These are phyloP conservation scores for Falcaria lacertinaria DNA, from an alignment of 2,888 invertebrate species.

Conservation along the genomic window DNA sequence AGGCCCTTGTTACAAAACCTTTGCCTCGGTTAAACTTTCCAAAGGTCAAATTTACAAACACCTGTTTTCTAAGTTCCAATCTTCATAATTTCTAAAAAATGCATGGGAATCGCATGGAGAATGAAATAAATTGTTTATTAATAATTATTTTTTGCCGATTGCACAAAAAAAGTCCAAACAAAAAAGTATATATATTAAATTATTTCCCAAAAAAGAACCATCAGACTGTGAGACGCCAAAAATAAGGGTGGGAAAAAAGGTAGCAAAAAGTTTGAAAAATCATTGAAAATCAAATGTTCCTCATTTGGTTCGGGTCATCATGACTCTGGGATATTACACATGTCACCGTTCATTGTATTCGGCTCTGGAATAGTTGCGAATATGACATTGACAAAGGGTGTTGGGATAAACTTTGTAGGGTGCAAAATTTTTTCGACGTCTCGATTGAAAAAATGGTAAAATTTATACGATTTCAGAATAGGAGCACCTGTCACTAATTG, in stretches of 20 bases:
- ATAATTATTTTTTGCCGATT: not conserved
- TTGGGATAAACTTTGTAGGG: constrained; percentile 58
- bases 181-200: constrained; percentile 38
- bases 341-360: constrained; percentile 68
- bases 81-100: too few species aligned
- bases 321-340: constrained; percentile 55
- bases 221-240: constrained; percentile 66
- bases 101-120: too few species aligned
- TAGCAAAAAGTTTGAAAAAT: constrained; percentile 45
- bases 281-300: constrained; percentile 27
- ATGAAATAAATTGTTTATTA: not conserved
- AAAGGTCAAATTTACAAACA: too few species aligned
- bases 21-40: too few species aligned
- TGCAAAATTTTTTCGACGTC: constrained; percentile 41
- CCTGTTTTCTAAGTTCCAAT: too few species aligned
- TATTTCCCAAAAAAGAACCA: constrained; percentile 24
- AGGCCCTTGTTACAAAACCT: too few species aligned
- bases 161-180: constrained; percentile 14
- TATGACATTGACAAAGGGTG: constrained; percentile 72
- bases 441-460: constrained; percentile 45
- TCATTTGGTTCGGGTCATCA: constrained; percentile 62
- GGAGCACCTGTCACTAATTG: constrained; percentile 77
- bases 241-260: constrained; percentile 41
- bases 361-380: constrained; percentile 65
- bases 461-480: constrained; percentile 62